Conservation (phyloP, 2,888 invertebrate genomes). For the Drosophila imparisetae region DNA sequence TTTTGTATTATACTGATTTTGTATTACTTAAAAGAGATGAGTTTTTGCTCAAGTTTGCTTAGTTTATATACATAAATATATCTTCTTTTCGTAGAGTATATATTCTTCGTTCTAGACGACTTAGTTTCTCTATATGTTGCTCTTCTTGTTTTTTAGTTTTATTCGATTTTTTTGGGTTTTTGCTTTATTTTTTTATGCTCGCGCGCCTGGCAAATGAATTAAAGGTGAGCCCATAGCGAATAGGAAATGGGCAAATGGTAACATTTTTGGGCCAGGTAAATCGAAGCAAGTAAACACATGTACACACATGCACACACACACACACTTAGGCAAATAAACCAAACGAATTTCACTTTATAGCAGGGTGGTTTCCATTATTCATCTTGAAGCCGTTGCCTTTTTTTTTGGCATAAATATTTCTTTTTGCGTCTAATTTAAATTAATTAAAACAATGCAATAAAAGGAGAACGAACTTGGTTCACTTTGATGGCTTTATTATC, state of each 20-base stretch:
- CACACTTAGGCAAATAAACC: slow-evolving; percentile 7
- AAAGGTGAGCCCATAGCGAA: slow-evolving; percentile 37
- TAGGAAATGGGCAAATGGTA: slow-evolving; percentile 34
- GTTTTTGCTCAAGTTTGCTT: background rate
- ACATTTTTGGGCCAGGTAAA: slow-evolving; percentile 34
- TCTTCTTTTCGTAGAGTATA: background rate
- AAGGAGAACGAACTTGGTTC: slow-evolving; percentile 53
- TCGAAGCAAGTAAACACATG: slow-evolving; percentile 46
- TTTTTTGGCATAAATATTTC: slow-evolving; percentile 35
- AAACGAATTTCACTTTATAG: slow-evolving; percentile 15
- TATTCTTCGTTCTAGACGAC: background rate
- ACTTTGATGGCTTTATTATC: slow-evolving; percentile 77
- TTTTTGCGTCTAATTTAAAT: slow-evolving; percentile 67
- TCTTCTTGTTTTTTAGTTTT: background rate
- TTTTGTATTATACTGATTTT: background rate
- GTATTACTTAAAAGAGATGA: background rate
- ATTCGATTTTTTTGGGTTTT: background rate
- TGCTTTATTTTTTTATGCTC: slow-evolving; percentile 1
- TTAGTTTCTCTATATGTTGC: background rate
- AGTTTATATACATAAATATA: no score
- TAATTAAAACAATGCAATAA: slow-evolving; percentile 75
- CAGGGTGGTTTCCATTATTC: slow-evolving; percentile 38
- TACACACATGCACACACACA: slow-evolving; percentile 13
- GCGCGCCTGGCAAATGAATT: slow-evolving; percentile 25
- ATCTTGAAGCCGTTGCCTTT: slow-evolving; percentile 7